Conservation (phyloP, 2,888 invertebrate species). For the Cistogaster globosa region DNA sequence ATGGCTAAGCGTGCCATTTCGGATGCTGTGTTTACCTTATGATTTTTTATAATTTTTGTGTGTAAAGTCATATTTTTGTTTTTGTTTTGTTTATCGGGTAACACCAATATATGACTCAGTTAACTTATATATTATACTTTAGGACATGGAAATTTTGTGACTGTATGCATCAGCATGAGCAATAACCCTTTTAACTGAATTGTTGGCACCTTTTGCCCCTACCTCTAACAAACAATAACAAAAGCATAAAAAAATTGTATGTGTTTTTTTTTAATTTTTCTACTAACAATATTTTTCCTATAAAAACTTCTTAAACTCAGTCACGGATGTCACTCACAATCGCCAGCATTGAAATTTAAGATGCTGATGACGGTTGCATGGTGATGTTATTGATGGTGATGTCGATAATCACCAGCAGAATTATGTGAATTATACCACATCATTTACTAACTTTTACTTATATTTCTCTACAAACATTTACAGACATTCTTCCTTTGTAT, state of each 20-base stretch:
- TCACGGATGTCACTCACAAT: constrained; percentile 23
- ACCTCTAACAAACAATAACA: not conserved
- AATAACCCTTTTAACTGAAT: too few relatives aligned
- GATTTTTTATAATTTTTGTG: too few relatives aligned
- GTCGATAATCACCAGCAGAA: constrained; percentile 65
- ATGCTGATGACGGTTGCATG: constrained; percentile 19
- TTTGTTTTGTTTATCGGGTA: too few relatives aligned
- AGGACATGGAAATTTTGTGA: too few relatives aligned
- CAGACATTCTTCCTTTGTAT: not conserved
- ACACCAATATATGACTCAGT: too few relatives aligned
- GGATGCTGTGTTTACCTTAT: too few relatives aligned
- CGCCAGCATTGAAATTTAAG: constrained; percentile 52
- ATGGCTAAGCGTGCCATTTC: too few relatives aligned
- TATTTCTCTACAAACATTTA: not conserved
- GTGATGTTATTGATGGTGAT: constrained; percentile 40
- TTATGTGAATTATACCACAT: constrained; percentile 61
- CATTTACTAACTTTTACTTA: constrained; percentile 36
- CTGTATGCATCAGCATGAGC: too few relatives aligned
- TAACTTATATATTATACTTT: too few relatives aligned
- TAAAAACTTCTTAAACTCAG: not conserved
- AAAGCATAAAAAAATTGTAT: not conserved
- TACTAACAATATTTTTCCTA: not conserved
- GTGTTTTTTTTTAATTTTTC: too few relatives aligned
- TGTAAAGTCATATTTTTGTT: too few relatives aligned
- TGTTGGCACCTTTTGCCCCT: too few relatives aligned